Percentiles rank a stretch among this genome's conserved stretches.
Conservation (phyloP, 1,140 invertebrate species). For the Chironomus striatipennis region DNA sequence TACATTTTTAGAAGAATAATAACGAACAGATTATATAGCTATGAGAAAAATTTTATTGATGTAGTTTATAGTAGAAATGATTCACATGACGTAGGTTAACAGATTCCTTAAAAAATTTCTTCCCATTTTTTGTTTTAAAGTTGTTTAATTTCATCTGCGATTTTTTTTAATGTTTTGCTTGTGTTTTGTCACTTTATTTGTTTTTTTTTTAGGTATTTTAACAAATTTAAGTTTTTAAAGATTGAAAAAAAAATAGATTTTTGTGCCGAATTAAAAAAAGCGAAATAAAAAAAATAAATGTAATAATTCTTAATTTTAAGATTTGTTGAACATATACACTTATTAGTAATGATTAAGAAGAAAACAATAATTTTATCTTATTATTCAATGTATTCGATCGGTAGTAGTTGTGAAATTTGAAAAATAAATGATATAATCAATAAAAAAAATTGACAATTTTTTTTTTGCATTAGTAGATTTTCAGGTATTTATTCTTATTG, state of each 20-base stretch:
- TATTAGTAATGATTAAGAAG: not conserved
- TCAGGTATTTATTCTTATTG: too few species aligned
- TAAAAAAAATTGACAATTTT: not conserved
- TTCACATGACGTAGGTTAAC: too few species aligned
- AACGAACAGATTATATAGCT: too few species aligned
- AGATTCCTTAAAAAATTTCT: too few species aligned
- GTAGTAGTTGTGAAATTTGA: not conserved
- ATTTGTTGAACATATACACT: not conserved
- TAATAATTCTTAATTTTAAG: not conserved
- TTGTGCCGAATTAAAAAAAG: not conserved
- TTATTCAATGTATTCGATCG: not conserved
- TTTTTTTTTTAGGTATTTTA: not conserved
- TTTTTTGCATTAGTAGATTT: not conserved
- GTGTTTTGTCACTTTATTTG: not conserved
- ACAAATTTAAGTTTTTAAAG: not conserved
- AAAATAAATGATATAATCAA: slow-evolving; percentile 6
- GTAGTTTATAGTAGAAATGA: too few species aligned
- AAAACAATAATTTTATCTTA: slow-evolving; percentile 1
- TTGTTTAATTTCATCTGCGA: too few species aligned
- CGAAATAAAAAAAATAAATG: not conserved
- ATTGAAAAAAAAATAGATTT: not conserved
- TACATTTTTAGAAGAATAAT: too few species aligned
- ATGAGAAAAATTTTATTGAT: too few species aligned
- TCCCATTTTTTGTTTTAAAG: too few species aligned
- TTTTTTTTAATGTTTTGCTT: not conserved